Conservation (phyloP, 2,888 invertebrate species). For the Falcaria lacertinaria region DNA sequence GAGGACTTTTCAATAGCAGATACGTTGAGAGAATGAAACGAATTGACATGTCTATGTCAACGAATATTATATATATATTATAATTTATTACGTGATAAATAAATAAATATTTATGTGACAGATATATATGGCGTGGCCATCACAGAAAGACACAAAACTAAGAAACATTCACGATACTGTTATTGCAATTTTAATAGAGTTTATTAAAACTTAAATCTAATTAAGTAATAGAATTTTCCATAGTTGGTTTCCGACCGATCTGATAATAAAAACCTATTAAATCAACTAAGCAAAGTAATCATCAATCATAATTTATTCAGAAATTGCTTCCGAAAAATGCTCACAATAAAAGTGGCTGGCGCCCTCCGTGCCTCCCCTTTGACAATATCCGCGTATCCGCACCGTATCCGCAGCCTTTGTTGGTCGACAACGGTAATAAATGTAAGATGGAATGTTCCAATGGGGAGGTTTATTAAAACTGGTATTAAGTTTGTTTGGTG, state of each 20-base stretch:
- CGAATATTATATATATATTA: no score
- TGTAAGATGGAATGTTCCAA: conserved; percentile 20
- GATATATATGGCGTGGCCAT: no score
- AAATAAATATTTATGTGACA: no score
- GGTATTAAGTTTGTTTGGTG: conserved; percentile 38
- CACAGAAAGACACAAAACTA: no score
- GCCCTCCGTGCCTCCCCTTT: conserved; percentile 18
- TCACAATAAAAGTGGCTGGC: not conserved
- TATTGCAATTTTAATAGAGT: no score
- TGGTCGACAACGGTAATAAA: conserved; percentile 33
- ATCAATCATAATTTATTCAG: not conserved
- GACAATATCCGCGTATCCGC: conserved; percentile 25
- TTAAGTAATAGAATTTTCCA: no score
- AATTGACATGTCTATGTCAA: not conserved
- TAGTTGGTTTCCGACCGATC: no score
- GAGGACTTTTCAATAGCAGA: not conserved
- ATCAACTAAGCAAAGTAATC: not conserved
- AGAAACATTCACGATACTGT: no score
- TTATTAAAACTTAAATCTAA: no score
- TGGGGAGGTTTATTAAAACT: conserved; percentile 38
- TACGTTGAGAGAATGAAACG: not conserved
- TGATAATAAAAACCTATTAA: no score
- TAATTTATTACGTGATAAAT: no score
- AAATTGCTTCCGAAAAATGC: conserved; percentile 1
- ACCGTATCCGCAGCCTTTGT: conserved; percentile 21